Conservation (phyloP, 2,888 invertebrate species). For the Halocaridina rubra region DNA sequence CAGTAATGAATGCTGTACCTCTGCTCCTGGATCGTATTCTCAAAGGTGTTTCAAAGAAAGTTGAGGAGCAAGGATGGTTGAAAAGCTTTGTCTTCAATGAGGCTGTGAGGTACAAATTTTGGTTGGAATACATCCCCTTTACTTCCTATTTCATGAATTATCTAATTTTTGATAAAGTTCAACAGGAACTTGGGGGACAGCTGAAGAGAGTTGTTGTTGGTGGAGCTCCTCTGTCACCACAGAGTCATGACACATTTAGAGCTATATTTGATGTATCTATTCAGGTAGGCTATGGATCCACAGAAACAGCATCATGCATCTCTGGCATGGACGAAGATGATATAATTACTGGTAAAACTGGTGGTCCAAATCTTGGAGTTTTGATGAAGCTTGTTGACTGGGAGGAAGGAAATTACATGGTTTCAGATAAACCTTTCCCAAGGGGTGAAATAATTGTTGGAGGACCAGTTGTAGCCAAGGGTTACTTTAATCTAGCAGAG, state of each 20-base stretch:
- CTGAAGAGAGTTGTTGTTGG: constrained; percentile 90
- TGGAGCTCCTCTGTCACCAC: constrained; percentile 94
- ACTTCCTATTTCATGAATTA: constrained; percentile 38
- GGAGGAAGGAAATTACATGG: constrained; percentile 92
- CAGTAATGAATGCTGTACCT: constrained; percentile 96
- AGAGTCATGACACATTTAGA: constrained; percentile 94
- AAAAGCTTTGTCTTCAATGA: constrained; percentile 90
- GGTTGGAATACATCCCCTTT: constrained; percentile 60
- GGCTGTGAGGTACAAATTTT: constrained; percentile 90
- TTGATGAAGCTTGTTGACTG: constrained; percentile 90
- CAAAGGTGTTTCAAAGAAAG: constrained; percentile 95
- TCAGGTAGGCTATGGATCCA: constrained; percentile 95
- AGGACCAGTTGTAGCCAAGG: constrained; percentile 77
- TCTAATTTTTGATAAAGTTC: constrained; percentile 75
- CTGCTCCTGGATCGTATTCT: constrained; percentile 96
- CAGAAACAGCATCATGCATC: constrained; percentile 97
- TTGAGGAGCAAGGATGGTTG: constrained; percentile 82
- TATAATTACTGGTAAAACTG: constrained; percentile 84
- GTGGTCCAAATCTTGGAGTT: constrained; percentile 85
- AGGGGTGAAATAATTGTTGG: constrained; percentile 85
- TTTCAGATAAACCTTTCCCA: constrained; percentile 86
- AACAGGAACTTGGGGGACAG: constrained; percentile 86
- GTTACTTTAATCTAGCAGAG: constrained; percentile 91
- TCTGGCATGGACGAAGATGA: constrained; percentile 72
- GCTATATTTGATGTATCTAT: constrained; percentile 91